Base-by-base conservation (phyloP, 2,888 invertebrate genomes). In the Lacanobia oleracea region DNA sequence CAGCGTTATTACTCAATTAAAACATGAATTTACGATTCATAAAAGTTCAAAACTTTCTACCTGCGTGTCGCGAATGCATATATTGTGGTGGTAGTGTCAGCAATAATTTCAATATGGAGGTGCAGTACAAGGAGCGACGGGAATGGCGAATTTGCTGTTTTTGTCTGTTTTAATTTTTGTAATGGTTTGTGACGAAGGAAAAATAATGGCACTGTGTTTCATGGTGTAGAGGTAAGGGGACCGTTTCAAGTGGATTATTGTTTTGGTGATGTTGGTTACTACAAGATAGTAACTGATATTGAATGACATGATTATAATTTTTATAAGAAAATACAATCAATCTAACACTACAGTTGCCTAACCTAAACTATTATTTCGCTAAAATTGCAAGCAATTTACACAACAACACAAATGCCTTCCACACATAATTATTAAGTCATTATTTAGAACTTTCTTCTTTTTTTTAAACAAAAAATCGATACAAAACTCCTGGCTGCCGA, bases 1-100 rank as follows among this genome's bases (percentile, higher is more conserved):
- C 79, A 77, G 77, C 70, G 79, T 87, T 87, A 84, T 86, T 83
- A 86, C 82, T 79, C 85, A 87, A 87, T 87, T 86, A 87, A 86
- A 87, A 86, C 69, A 79, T 77, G 74, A 84, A 86, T 82, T 84
- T 85, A 85, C 79, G 84, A 84, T 85, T 85, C 82, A 86, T 86
- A 84, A 86, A 86, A 86, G 77, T 86, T 86, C 83, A 84, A 82
- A 84, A 86, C 63, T 85, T 86, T 86, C 83, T 84, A 82, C 82
- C 83, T 88, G 78, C 87, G 82, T 85, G 87, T 77, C 82, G 79
- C 79, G 79, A 85, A 79, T 81, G 86, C 85, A 85, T 87, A 85
- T 85, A 88, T 86, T 88, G 85, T 84, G 76, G 60, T 68, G 53
- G 75, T 68, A 72, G 76, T 79, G 82, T 81, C 78, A 75, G 85